Evolutionary conservation across 2,113 vertebrate species (phyloP), one percentile per base, ranked within the genome.

Genomic region (Protobothrops flavoviridis): DNA sequence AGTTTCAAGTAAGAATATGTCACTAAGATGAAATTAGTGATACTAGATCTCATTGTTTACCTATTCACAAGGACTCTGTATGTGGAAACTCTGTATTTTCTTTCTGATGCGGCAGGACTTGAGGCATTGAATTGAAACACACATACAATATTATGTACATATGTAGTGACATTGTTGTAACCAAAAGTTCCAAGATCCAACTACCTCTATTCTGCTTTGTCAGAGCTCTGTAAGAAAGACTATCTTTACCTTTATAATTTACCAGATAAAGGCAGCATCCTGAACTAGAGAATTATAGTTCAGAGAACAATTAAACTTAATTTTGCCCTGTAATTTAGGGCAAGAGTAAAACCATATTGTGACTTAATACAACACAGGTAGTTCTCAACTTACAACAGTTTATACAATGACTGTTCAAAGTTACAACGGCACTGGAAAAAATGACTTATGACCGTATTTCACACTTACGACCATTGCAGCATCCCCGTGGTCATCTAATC

Each of bases 1-100:
- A 74, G 10, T 56, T 86, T 89, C 59, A 11, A 87, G 88, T 39
- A 24, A 45, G 85, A 92, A 92, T 92, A 95, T 88, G 48, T 61
- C 20, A 45, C 1, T 12, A 64, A 94, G 7, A 4, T 93, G 90
- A 89, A 86, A 88, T 7, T 85, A 90, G 89, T 87, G 59, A 48
- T 50, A 45, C 9, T 0, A 55, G 5, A 24, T 87, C 56, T 55
- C 29, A 45, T 59, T 12, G 57, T 85, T 59, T 85, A 52, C 23
- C 64, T 17, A 26, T 17, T 13, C 90, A n/a, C 43, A 39, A 69
- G 5, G 3, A 52, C 23, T 33, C 10, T 15, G 29, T 20, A 2
- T 50, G 21, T 29, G 33, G 23, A 59, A 87, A 88, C 57, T 7
- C 12, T 39, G 17, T 87, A 59, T 17, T 50, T 91, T 26, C 17